phyloP scores from a whole-genome alignment of 2,888 invertebrate species.

The Hyposoter dolosus region DNA sequence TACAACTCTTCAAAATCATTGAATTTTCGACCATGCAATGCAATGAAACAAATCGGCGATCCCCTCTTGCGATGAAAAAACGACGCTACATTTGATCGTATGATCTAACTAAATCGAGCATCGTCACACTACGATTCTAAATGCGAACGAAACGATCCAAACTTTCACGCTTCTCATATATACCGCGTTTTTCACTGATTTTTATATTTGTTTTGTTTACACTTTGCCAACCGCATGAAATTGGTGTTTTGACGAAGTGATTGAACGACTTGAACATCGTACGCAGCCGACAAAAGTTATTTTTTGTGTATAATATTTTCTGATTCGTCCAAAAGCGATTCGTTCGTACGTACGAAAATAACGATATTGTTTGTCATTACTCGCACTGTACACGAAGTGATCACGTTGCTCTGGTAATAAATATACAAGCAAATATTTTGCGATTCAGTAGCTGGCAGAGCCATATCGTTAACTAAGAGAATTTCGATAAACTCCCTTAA shows the following conservation, averaged over 20 bases:
- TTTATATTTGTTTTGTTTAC: slow-evolving; percentile 12
- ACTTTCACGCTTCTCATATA: slow-evolving; percentile 13
- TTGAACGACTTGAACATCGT: slow-evolving; percentile 36
- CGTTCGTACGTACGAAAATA: too few relatives aligned
- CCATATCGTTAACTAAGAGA: too few relatives aligned
- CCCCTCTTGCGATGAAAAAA: neutral
- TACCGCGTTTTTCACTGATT: neutral
- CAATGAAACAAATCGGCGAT: neutral
- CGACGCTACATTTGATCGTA: neutral
- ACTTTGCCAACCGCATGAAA: slow-evolving; percentile 44
- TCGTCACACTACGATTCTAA: slow-evolving; percentile 31
- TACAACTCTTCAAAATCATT: slow-evolving; percentile 40
- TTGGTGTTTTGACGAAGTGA: slow-evolving; percentile 49
- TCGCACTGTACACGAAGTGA: neutral
- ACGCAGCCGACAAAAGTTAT: neutral
- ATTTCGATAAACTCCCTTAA: too few relatives aligned
- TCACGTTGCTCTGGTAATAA: neutral
- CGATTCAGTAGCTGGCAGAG: too few relatives aligned
- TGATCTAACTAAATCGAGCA: slow-evolving; percentile 4
- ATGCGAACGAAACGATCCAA: slow-evolving; percentile 23
- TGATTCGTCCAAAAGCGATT: slow-evolving; percentile 24
- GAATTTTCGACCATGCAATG: neutral
- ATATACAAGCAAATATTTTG: neutral
- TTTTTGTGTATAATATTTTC: slow-evolving; percentile 7
- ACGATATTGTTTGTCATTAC: neutral